Base-by-base conservation (phyloP, 2,888 invertebrate genomes). In the Rhagophthalmus giganteus region DNA sequence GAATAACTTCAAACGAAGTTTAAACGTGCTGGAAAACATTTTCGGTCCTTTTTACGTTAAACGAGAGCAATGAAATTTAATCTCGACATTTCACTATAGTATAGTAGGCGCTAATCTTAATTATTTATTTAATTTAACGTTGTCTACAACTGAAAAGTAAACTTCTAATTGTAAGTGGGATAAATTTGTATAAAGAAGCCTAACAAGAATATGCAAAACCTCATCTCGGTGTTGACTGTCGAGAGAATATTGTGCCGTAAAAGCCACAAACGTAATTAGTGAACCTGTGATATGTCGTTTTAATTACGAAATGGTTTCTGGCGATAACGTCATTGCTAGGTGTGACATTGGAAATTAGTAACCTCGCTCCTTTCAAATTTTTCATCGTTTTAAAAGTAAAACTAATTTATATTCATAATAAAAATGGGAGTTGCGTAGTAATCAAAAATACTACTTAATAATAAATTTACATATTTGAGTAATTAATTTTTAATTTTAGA, bases 221-320 rank as follows among this genome's bases (percentile, higher is more conserved):
- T 20, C 20, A 7, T 20, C 7, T n/a, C n/a, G n/a, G 20, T 20
- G 20, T 20, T 5, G 7, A 5, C 7, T 20, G 20, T 20, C 20
- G 20, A 7, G 3, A 20, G 7, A 20, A 33, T 14, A 48, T 48
- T 48, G 33, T 48, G 40, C 34, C 13, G 14, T 40, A 40, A 48
- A 48, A 48, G 33, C 48, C 33, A 40, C 40, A 14, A 34, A 40
- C 28, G 40, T 41, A 48, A 48, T 48, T 41, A 48, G 40, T 24
- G 25, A 34, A 48, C 46, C 46, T 38, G 38, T 14, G 39, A 47
- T 47, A 41, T 48, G 40, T 48, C 33, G 40, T 35, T 37, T 30
- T 46, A 48, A 48, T 48, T 40, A 40, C 48, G 32, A 48, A 33
- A 40, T 41, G 40, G 48, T 28, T 48, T 33, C 33, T 27, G 27